phyloP scores from a whole-genome alignment of 2,797 vertebrate species.

The Odontamblyopus rebecca region DNA sequence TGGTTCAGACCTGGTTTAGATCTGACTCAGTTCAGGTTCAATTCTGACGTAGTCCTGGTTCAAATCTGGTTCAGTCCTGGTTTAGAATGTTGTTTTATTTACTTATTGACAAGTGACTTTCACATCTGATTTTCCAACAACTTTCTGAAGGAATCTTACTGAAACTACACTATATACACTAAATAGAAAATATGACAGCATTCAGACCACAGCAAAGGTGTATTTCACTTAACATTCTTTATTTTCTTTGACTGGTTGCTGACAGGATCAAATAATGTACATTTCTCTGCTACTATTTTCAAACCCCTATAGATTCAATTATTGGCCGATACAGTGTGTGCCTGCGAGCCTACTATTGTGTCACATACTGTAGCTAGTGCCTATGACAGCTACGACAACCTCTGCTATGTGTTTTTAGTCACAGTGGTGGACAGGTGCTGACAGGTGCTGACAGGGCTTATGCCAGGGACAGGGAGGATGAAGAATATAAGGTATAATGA shows the following conservation, averaged over 20 bases:
- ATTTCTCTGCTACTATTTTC: neutral
- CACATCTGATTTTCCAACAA: too few relatives aligned
- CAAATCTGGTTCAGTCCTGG: too few relatives aligned
- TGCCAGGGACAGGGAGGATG: too few relatives aligned
- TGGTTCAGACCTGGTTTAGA: too few relatives aligned
- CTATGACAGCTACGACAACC: conserved; percentile 15
- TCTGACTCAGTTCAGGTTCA: too few relatives aligned
- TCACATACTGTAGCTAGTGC: neutral
- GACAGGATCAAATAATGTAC: neutral
- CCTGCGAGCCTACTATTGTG: neutral
- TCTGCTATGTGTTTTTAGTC: conserved; percentile 27
- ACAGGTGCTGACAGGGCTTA: conserved; percentile 52
- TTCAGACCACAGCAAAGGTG: neutral
- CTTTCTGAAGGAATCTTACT: too few relatives aligned
- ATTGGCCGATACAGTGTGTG: neutral
- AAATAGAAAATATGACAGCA: neutral
- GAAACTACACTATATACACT: too few relatives aligned
- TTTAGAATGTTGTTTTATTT: too few relatives aligned
- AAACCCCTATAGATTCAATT: neutral
- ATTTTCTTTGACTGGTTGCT: neutral
- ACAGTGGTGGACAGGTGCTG: conserved; percentile 55
- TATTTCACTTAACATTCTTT: neutral
- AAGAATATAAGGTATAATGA: too few relatives aligned
- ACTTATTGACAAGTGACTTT: too few relatives aligned
- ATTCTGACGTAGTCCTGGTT: too few relatives aligned